Conservation (phyloP, 2,888 invertebrate genomes). For the Aromia moschata region DNA sequence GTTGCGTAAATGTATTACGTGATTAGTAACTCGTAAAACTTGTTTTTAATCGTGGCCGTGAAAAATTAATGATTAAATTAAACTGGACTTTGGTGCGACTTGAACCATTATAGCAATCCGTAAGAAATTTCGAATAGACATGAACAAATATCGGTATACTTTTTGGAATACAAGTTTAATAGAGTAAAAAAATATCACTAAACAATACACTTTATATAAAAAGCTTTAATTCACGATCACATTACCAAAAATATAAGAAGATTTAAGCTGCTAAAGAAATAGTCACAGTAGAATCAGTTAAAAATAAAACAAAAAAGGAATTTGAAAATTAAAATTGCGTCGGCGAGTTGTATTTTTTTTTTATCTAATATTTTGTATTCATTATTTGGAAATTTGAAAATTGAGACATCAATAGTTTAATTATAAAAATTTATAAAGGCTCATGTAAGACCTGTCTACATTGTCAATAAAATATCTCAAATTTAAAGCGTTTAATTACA, state of each 20-base stretch:
- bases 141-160: too few relatives aligned
- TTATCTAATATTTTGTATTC: constrained; percentile 49
- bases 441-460: constrained; percentile 46
- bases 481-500: constrained; percentile 41
- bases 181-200: constrained; percentile 64
- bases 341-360: constrained; percentile 45
- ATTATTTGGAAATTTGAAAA: constrained; percentile 51
- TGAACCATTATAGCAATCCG: too few relatives aligned
- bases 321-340: too few relatives aligned
- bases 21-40: too few relatives aligned
- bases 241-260: constrained; percentile 58
- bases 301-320: constrained; percentile 45
- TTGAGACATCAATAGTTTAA: constrained; percentile 56
- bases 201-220: constrained; percentile 62
- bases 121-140: too few relatives aligned
- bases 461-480: constrained; percentile 42
- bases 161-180: constrained; percentile 61
- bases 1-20: too few relatives aligned
- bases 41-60: too few relatives aligned
- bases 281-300: constrained; percentile 48
- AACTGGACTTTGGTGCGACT: too few relatives aligned
- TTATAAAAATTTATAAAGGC: constrained; percentile 50
- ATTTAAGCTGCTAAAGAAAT: constrained; percentile 50
- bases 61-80: too few relatives aligned
- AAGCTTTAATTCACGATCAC: constrained; percentile 63